A percentile compares a stretch with the other conserved stretches of the same genome.
Evolutionary conservation across 2,113 vertebrate genomes (phyloP).

Genomic region (Fulica atra): DNA sequence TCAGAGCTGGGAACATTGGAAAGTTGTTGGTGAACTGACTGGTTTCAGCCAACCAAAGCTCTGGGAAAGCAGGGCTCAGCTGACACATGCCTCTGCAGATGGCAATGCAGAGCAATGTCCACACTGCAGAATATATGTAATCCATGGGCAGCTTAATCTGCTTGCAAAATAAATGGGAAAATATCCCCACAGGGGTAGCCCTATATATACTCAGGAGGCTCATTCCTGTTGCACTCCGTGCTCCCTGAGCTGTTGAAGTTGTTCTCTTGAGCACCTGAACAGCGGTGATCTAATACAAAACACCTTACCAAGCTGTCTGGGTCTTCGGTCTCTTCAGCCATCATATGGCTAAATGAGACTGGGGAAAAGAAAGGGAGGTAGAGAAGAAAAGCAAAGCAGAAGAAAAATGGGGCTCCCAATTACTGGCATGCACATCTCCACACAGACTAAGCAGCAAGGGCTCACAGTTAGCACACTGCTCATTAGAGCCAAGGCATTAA

Average conservation of each 20-base stretch:
- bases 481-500: constrained; percentile 72
- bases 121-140: not conserved
- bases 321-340: not conserved
- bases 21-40: not conserved
- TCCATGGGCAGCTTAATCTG: not conserved
- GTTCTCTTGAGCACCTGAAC: not conserved
- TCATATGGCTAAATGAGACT: not conserved
- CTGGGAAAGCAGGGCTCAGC: constrained; percentile 7
- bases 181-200: not conserved
- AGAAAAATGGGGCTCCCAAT: constrained; percentile 53
- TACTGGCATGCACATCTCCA: constrained; percentile 55
- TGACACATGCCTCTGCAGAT: not conserved
- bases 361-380: not conserved
- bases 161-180: constrained; percentile 33
- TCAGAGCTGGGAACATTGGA: constrained; percentile 33
- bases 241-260: constrained; percentile 14
- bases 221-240: not conserved
- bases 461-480: constrained; percentile 48
- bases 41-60: not conserved
- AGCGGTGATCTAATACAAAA: not conserved
- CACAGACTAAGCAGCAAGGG: constrained; percentile 56
- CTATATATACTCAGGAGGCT: not conserved
- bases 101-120: not conserved
- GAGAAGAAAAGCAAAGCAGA: constrained; percentile 14
- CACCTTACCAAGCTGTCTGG: not conserved